These are phyloP conservation scores for Vultur gryphus DNA, from an alignment of 2,797 vertebrate genomes.

Conservation along the genomic window DNA sequence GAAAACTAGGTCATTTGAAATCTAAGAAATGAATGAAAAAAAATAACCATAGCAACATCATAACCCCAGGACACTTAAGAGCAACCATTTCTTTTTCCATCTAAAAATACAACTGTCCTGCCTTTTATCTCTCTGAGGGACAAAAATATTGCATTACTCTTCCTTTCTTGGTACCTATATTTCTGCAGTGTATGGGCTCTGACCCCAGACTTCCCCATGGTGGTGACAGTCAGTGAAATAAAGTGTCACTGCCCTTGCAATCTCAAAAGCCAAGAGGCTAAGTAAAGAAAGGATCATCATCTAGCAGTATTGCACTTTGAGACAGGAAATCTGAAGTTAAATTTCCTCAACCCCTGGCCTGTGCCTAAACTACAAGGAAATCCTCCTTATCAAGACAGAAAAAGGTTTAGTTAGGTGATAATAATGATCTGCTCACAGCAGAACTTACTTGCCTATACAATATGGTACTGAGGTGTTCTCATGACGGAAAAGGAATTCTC, in stretches of 20 bases:
- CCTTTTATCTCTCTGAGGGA: neutral
- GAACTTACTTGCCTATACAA: neutral
- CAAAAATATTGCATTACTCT: neutral
- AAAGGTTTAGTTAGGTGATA: neutral
- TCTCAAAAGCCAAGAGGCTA: neutral
- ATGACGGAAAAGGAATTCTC: neutral
- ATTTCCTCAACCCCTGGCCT: neutral
- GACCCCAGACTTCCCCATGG: neutral
- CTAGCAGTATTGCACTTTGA: neutral
- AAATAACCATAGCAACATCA: neutral
- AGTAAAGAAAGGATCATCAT: neutral
- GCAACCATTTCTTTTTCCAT: neutral
- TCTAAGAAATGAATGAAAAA: neutral
- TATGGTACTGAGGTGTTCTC: neutral
- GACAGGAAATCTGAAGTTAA: neutral
- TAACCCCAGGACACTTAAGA: neutral
- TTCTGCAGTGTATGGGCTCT: neutral
- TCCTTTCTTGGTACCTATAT: neutral
- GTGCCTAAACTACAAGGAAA: neutral
- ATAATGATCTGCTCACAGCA: neutral
- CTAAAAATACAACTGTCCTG: neutral
- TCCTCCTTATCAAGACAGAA: neutral
- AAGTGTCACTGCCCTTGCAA: neutral
- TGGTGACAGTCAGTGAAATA: neutral
- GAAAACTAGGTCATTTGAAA: constrained; percentile 18